Percentiles rank a stretch among this genome's conserved stretches.
These are phyloP conservation scores for Lordiphosa fenestrarum DNA, from an alignment of 2,888 invertebrate species.

Conservation along the genomic window DNA sequence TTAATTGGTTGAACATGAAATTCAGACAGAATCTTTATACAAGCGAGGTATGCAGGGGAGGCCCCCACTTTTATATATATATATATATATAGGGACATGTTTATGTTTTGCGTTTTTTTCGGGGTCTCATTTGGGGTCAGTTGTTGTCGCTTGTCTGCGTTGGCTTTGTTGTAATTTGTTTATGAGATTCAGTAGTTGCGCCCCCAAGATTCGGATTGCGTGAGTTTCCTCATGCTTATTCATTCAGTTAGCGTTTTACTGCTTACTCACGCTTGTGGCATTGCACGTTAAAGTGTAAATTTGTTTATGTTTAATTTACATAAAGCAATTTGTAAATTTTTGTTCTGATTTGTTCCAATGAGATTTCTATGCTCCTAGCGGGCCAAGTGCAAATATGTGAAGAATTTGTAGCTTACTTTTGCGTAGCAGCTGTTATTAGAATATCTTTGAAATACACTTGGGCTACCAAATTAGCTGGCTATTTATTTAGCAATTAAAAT, in stretches of 20 bases:
- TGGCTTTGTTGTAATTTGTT: constrained; percentile 30
- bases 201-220: constrained; percentile 34
- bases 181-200: constrained; percentile 15
- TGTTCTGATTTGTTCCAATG: too few species aligned
- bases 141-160: constrained; percentile 16
- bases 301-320: too few species aligned
- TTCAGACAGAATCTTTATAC: constrained; percentile 26
- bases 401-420: too few species aligned
- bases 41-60: neutral
- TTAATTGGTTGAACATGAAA: constrained; percentile 60
- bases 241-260: constrained; percentile 47
- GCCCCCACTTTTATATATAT: neutral
- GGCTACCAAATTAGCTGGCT: constrained; percentile 33
- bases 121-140: constrained; percentile 31
- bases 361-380: neutral
- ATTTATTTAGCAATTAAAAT: constrained; percentile 65
- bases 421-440: constrained; percentile 3
- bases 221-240: constrained; percentile 35
- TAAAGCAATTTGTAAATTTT: neutral
- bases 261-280: constrained; percentile 46
- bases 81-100: constrained; percentile 7
- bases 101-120: constrained; percentile 7
- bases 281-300: constrained; percentile 9
- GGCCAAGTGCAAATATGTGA: neutral
- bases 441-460: constrained; percentile 8